A percentile compares a stretch with the other conserved stretches of the same genome.
These are phyloP conservation scores for Sceliomorpha sp. DNA, from an alignment of 2,888 invertebrate genomes.

Conservation along the genomic window DNA sequence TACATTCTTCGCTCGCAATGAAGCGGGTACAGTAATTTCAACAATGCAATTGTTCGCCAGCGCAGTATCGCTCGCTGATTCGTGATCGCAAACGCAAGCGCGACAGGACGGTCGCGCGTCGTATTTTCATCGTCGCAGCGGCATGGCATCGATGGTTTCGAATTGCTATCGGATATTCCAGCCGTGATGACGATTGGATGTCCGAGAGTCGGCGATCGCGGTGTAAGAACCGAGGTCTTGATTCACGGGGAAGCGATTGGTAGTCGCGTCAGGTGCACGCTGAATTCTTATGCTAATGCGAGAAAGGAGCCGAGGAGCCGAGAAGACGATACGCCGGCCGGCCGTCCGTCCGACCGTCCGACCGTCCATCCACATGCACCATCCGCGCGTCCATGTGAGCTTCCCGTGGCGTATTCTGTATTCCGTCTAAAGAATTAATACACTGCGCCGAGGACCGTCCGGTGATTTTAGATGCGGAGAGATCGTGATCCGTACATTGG, in stretches of 20 bases:
- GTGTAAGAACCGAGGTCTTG: conserved; percentile 71
- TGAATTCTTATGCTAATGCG: conserved; percentile 81
- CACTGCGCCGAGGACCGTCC: conserved; percentile 66
- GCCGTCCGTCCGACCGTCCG: too few species aligned
- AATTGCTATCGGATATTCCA: conserved; percentile 62
- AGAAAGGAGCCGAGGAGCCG: conserved; percentile 80
- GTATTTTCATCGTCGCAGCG: neutral
- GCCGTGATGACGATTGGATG: conserved; percentile 63
- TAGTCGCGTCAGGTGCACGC: conserved; percentile 79
- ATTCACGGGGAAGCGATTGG: conserved; percentile 73
- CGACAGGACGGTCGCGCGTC: too few species aligned
- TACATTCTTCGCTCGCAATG: too few species aligned
- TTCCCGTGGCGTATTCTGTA: conserved; percentile 66
- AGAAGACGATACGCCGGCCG: conserved; percentile 77
- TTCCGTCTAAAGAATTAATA: conserved; percentile 74
- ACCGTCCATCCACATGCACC: conserved; percentile 71
- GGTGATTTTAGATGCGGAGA: conserved; percentile 73
- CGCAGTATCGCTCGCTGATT: too few species aligned
- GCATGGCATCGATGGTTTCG: conserved; percentile 24
- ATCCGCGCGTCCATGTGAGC: conserved; percentile 51
- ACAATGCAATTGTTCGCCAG: too few species aligned
- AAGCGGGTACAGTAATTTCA: too few species aligned
- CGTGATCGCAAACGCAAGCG: too few species aligned
- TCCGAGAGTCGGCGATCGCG: conserved; percentile 62
- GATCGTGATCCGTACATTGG: conserved; percentile 69